A percentile compares a stretch with the other conserved stretches of the same genome.
Conservation (phyloP, 2,888 invertebrate species). For the Diloba caeruleocephala region DNA sequence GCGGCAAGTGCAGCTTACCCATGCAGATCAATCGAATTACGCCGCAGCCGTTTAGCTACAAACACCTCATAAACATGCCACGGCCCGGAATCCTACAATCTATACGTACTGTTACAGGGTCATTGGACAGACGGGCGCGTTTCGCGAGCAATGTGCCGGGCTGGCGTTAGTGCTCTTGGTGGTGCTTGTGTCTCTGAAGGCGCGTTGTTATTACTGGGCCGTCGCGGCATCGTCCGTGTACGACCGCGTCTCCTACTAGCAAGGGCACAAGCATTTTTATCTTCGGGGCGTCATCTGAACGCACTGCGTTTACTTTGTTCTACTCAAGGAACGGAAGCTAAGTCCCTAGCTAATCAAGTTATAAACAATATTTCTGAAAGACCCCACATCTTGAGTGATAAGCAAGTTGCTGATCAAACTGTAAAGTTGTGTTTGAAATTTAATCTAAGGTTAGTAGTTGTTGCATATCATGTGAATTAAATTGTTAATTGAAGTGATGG, state of each 20-base stretch:
- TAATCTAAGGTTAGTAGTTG: conserved; percentile 75
- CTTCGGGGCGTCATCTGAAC: conserved; percentile 88
- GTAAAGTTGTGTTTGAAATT: conserved; percentile 79
- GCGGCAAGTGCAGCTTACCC: no score
- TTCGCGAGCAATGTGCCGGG: conserved; percentile 89
- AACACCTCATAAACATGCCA: no score
- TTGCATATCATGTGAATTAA: not conserved
- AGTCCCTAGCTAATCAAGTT: conserved; percentile 67
- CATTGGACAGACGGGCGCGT: conserved; percentile 98
- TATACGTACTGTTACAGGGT: conserved; percentile 88
- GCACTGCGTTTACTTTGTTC: conserved; percentile 77
- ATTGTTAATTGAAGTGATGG: no score
- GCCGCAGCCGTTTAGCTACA: no score
- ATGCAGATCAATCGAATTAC: no score
- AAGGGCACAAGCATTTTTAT: conserved; percentile 87
- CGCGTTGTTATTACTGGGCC: conserved; percentile 88
- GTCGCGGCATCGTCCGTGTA: conserved; percentile 91
- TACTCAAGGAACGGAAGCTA: conserved; percentile 69
- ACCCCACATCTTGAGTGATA: conserved; percentile 73
- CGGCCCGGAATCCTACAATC: no score
- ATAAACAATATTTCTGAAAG: conserved; percentile 71
- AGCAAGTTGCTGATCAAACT: conserved; percentile 75
- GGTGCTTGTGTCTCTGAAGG: conserved; percentile 85
- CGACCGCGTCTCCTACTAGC: conserved; percentile 89
- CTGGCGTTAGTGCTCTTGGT: conserved; percentile 88